phyloP scores from a whole-genome alignment of 2,888 invertebrate genomes.

The Drosophila neutralis region DNA sequence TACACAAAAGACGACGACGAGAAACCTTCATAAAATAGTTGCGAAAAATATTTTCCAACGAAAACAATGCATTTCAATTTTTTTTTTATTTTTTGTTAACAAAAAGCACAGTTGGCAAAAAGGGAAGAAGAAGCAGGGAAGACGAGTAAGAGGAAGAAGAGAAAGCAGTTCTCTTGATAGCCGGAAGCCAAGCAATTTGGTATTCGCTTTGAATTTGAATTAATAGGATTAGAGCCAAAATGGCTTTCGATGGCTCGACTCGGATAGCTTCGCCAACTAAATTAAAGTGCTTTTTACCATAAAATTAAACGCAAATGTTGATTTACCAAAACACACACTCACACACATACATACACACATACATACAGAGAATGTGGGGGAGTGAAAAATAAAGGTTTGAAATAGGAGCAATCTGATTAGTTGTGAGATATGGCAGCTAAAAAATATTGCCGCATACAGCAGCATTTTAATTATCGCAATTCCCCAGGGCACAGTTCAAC shows the following conservation, averaged over 20 bases:
- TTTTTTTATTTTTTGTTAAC: constrained; percentile 38
- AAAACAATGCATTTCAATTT: constrained; percentile 73
- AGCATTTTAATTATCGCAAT: constrained; percentile 79
- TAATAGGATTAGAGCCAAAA: constrained; percentile 69
- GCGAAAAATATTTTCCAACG: constrained; percentile 67
- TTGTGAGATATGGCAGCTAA: constrained; percentile 61
- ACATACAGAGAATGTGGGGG: neutral
- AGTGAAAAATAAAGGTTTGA: constrained; percentile 57
- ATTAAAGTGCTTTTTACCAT: constrained; percentile 78
- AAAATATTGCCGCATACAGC: constrained; percentile 76
- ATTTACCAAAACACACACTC: constrained; percentile 39
- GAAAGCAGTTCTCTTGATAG: constrained; percentile 11
- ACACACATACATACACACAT: neutral
- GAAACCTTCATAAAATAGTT: constrained; percentile 58
- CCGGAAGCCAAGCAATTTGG: constrained; percentile 43
- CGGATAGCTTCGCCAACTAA: constrained; percentile 71
- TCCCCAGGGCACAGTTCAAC: constrained; percentile 74
- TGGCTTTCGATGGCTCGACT: constrained; percentile 48
- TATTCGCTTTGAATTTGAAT: constrained; percentile 72
- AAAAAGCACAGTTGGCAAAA: constrained; percentile 61
- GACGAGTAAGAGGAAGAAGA: neutral
- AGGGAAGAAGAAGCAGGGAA: neutral
- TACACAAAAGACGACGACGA: constrained; percentile 41
- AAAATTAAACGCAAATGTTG: constrained; percentile 79
- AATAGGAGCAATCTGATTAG: constrained; percentile 78